phyloP scores from a whole-genome alignment of 1,140 invertebrate genomes.

The Eulimnadia texana region DNA sequence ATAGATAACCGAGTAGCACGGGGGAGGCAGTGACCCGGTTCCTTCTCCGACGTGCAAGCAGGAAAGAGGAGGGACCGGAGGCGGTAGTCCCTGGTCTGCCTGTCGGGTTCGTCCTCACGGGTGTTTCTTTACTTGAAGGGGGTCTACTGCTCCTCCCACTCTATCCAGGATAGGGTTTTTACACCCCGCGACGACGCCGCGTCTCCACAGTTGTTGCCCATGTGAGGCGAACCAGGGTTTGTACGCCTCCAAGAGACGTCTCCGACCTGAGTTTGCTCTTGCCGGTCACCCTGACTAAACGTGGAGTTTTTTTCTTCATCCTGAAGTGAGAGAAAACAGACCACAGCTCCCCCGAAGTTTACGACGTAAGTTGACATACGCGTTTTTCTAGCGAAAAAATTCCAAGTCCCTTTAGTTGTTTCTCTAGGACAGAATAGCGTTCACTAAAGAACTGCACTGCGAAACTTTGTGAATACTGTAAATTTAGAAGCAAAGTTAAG shows the following conservation, averaged over 20 bases:
- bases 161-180: conserved; percentile 27
- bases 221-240: conserved; percentile 14
- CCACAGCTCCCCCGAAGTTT: no score
- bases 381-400: no score
- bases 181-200: conserved; percentile 27
- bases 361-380: no score
- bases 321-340: no score
- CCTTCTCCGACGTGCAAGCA: conserved; percentile 79
- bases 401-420: no score
- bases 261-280: conserved; percentile 70
- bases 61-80: conserved; percentile 49
- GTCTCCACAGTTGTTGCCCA: conserved; percentile 24
- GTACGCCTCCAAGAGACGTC: conserved; percentile 28
- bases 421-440: no score
- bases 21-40: conserved; percentile 89
- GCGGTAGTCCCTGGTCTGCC: conserved; percentile 9
- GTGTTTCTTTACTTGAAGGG: background rate
- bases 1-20: conserved; percentile 88
- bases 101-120: conserved; percentile 16
- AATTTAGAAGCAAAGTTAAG: background rate
- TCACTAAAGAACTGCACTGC: no score
- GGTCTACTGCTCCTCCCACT: conserved; percentile 1
- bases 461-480: no score
- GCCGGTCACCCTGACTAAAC: conserved; percentile 68
- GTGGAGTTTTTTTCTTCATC: conserved; percentile 26